Base-by-base conservation (phyloP, 92 coral and sea anemone species). In the Virgularia gustaviana region DNA sequence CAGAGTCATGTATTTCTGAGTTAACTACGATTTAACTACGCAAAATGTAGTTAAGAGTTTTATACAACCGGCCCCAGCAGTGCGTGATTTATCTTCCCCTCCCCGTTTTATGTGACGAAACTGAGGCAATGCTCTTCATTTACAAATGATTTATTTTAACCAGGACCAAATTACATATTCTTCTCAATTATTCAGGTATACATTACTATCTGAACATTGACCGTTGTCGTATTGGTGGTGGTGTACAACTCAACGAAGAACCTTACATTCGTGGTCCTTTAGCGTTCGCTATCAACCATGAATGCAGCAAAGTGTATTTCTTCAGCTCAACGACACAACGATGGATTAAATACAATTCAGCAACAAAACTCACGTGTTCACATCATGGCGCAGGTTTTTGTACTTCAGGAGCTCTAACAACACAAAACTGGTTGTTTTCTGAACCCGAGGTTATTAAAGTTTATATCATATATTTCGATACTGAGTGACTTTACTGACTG, bases 181-280 rank as follows among this genome's bases (percentile, higher is more conserved):
- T 13, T 43, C 51, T 13, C 20, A 43, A 13, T 36, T 62, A 19
- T 18, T 12, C 13, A 67, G 74, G 34, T 30, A 53, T 67, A 30
- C 59, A 67, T 16, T 67, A 67, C 36, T 67, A 67, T n/a, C 49
- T 45, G 37, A 67, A 67, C 53, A 67, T 67, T 15, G 56, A 51
- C n/a, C 74, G 74, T 43, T 67, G 74, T 32, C 24, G 28, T 2
- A 67, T 67, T 45, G 74, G 74, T 49, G 74, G 74, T 18, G 74
- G 74, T 29, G 2, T 31, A 10, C 74, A 67, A 44, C n/a, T 45
- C 15, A 59, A 67, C 11, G 49, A 47, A 47, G 16, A 45, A 45
- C 74, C 74, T n/a, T 39, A 39, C 43, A 47, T 45, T 45, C 22
- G 59, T 22, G 74, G 74, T 31, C 74, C 74, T 0, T 11, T 67